Percentiles rank a stretch among this genome's conserved stretches.
Conservation (phyloP, 2,113 vertebrate genomes). For the Chloropsis cyanopogon region DNA sequence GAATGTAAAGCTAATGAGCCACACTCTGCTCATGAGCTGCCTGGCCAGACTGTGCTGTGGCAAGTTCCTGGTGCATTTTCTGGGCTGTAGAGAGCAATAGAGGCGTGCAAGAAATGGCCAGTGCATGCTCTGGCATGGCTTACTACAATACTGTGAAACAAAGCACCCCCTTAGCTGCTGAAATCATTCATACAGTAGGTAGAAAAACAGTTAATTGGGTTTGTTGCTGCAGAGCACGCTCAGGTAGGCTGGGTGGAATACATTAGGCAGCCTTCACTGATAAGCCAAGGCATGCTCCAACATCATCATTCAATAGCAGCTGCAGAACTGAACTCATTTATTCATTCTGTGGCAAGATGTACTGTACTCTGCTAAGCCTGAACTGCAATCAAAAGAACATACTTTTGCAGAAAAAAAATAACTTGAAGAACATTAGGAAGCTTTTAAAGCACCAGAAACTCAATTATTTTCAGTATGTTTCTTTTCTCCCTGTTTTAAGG, state of each 20-base stretch:
- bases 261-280: conserved; percentile 30
- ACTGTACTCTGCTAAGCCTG: conserved; percentile 31
- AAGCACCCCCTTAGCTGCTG: not conserved
- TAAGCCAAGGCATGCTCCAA: conserved; percentile 44
- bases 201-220: not conserved
- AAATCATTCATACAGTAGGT: not conserved
- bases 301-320: conserved; percentile 41
- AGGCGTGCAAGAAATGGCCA: not conserved
- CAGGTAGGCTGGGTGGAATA: conserved; percentile 44
- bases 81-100: not conserved
- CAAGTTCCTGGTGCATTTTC: not conserved
- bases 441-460: conserved; percentile 54
- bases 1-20: conserved; percentile 41
- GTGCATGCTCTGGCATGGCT: not conserved
- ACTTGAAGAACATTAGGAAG: conserved; percentile 37
- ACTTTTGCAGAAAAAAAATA: not conserved
- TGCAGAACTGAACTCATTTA: conserved; percentile 47
- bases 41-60: not conserved
- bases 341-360: conserved; percentile 44
- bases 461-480: conserved; percentile 34
- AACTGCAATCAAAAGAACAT: conserved; percentile 51
- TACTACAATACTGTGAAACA: not conserved
- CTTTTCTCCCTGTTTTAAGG: not conserved
- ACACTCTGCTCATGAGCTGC: not conserved
- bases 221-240: not conserved